Conservation (phyloP, 2,888 invertebrate species). For the Macaria notata region DNA sequence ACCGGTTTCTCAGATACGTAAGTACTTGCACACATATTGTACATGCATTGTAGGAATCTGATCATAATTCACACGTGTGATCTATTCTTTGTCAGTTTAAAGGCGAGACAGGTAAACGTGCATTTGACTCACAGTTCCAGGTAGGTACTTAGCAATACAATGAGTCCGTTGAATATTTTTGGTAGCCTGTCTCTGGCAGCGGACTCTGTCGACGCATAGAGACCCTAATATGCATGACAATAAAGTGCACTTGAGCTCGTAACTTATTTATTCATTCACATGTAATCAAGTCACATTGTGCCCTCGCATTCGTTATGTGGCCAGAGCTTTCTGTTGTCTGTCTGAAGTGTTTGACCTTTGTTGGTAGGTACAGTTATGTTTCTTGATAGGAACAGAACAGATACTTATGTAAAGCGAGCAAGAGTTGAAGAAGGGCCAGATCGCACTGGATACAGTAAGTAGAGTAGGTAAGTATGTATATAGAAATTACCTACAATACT, state of each 20-base stretch:
- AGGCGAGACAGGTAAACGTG: constrained; percentile 27
- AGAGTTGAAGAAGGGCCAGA: too few species aligned
- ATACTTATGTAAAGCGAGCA: too few species aligned
- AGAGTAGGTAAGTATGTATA: too few species aligned
- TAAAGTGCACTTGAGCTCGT: constrained; percentile 51
- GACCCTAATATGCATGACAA: constrained; percentile 49
- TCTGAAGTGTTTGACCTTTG: constrained; percentile 3
- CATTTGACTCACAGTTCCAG: constrained; percentile 29
- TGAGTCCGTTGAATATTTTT: constrained; percentile 32
- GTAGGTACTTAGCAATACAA: constrained; percentile 26
- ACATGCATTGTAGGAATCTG: too few species aligned
- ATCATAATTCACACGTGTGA: constrained; percentile 11
- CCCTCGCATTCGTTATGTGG: constrained; percentile 28
- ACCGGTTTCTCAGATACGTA: background rate
- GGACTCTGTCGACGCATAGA: constrained; percentile 15
- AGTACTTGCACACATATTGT: too few species aligned
- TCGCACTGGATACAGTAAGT: too few species aligned
- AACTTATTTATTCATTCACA: constrained; percentile 53
- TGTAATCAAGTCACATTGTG: constrained; percentile 53
- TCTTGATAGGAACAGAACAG: background rate
- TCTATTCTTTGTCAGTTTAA: constrained; percentile 1
- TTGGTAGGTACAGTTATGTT: constrained; percentile 14
- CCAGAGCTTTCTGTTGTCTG: constrained; percentile 21
- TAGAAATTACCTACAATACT: too few species aligned
- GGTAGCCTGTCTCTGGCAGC: constrained; percentile 30